These are phyloP conservation scores for Phrynocephalus versicolor DNA, from an alignment of 2,113 vertebrate species.

Conservation along the genomic window DNA sequence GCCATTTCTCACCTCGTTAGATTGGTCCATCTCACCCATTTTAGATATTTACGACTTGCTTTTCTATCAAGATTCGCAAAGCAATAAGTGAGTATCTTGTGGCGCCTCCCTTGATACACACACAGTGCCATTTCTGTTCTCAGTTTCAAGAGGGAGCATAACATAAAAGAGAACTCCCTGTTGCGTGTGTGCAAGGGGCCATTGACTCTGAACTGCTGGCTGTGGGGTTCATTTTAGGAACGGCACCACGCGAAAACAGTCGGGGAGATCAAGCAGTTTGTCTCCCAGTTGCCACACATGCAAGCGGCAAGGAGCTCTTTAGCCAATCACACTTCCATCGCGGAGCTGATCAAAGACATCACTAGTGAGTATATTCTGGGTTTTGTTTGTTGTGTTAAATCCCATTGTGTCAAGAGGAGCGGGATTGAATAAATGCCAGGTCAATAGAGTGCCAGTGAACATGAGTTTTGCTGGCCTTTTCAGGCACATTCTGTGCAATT, in stretches of 20 bases:
- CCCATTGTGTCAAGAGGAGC: background rate
- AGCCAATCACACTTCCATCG: slow-evolving; percentile 96
- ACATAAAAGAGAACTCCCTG: background rate
- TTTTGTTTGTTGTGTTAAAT: background rate
- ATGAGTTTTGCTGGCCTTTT: background rate
- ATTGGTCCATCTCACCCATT: background rate
- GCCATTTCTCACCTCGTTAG: background rate
- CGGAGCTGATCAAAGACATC: slow-evolving; percentile 96
- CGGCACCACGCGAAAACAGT: slow-evolving; percentile 96
- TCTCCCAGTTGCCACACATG: slow-evolving; percentile 97
- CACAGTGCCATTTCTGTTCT: background rate
- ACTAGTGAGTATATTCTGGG: slow-evolving; percentile 83
- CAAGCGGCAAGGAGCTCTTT: slow-evolving; percentile 93
- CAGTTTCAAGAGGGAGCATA: background rate
- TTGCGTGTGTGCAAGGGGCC: background rate
- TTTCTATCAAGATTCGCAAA: slow-evolving; percentile 15
- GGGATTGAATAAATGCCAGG: background rate
- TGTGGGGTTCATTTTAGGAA: slow-evolving; percentile 75
- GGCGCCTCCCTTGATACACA: background rate
- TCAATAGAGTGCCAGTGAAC: background rate
- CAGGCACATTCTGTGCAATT: slow-evolving; percentile 16
- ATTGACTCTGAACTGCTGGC: background rate
- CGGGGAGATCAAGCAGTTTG: slow-evolving; percentile 98
- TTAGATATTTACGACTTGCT: background rate
- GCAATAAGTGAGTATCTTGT: too few relatives aligned